Conservation (phyloP, 2,888 invertebrate species). For the Mystacides longicornis region DNA sequence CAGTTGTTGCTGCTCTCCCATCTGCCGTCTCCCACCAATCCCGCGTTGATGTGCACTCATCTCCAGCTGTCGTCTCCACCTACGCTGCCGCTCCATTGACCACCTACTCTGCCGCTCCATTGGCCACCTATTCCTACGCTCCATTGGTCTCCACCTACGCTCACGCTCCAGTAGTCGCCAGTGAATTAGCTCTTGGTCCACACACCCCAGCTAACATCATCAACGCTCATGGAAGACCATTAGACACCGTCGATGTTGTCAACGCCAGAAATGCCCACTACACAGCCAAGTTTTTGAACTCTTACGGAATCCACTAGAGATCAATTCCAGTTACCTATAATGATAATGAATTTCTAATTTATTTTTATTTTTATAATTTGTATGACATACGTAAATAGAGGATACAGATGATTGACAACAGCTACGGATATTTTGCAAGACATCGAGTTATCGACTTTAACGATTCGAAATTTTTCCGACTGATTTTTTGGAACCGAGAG, state of each 20-base stretch:
- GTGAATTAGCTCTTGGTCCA: conserved; percentile 41
- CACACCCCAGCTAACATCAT: conserved; percentile 43
- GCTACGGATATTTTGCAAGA: conserved; percentile 11
- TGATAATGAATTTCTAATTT: conserved; percentile 1
- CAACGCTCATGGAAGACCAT: conserved; percentile 44
- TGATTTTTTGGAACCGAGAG: conserved; percentile 22
- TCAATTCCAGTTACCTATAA: conserved; percentile 12
- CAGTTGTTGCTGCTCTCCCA: conserved; percentile 27
- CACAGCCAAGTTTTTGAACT: conserved; percentile 44
- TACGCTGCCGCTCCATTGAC: conserved; percentile 14
- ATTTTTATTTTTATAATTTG: conserved; percentile 2
- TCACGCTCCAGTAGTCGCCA: conserved; percentile 30
- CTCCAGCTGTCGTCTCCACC: conserved; percentile 18
- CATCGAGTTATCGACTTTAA: conserved; percentile 21
- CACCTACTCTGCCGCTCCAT: conserved; percentile 43
- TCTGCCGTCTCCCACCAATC: conserved; percentile 32
- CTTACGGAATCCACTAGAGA: conserved; percentile 28
- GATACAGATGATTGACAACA: conserved; percentile 3
- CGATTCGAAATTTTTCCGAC: conserved; percentile 24
- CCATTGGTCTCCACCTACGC: conserved; percentile 13
- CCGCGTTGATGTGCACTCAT: conserved; percentile 28
- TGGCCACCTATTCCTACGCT: conserved; percentile 25
- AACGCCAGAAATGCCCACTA: conserved; percentile 43
- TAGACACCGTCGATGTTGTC: conserved; percentile 47
- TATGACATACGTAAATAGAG: background rate